Evolutionary conservation across 2,888 invertebrate genomes (phyloP).

Genomic region (Alentia gelatinosa): DNA sequence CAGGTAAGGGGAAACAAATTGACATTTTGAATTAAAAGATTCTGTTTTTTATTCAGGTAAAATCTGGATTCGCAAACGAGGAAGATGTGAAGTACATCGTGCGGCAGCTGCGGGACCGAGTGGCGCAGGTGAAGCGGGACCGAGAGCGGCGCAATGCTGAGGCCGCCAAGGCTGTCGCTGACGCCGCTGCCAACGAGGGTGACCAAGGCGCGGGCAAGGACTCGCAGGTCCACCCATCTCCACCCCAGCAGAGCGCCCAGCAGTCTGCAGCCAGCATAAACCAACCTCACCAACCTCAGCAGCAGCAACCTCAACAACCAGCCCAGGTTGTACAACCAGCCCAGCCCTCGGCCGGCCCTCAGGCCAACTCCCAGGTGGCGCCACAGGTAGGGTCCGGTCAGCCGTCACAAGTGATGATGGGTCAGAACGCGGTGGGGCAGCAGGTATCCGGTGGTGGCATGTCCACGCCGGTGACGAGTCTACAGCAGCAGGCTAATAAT

Average conservation of each 20-base stretch:
- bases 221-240: slow-evolving; percentile 59
- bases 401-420: neutral
- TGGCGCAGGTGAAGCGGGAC: slow-evolving; percentile 87
- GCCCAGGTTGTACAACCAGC: slow-evolving; percentile 53
- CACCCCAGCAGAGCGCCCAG: neutral
- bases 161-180: slow-evolving; percentile 12
- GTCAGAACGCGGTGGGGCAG: slow-evolving; percentile 46
- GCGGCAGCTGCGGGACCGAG: slow-evolving; percentile 94
- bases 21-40: too few relatives aligned
- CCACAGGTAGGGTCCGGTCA: neutral
- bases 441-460: slow-evolving; percentile 54
- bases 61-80: slow-evolving; percentile 95
- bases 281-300: slow-evolving; percentile 29
- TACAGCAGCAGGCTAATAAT: neutral
- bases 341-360: slow-evolving; percentile 23
- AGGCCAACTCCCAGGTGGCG: neutral
- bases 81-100: slow-evolving; percentile 95
- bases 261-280: slow-evolving; percentile 60
- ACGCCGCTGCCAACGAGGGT: slow-evolving; percentile 64
- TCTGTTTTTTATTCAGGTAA: slow-evolving; percentile 83
- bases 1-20: too few relatives aligned
- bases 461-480: neutral
- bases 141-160: slow-evolving; percentile 81
- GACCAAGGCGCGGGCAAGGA: slow-evolving; percentile 70
- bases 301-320: slow-evolving; percentile 45